Evolutionary conservation across 2,888 invertebrate genomes (phyloP).

Genomic region (Eupithecia subumbrata): DNA sequence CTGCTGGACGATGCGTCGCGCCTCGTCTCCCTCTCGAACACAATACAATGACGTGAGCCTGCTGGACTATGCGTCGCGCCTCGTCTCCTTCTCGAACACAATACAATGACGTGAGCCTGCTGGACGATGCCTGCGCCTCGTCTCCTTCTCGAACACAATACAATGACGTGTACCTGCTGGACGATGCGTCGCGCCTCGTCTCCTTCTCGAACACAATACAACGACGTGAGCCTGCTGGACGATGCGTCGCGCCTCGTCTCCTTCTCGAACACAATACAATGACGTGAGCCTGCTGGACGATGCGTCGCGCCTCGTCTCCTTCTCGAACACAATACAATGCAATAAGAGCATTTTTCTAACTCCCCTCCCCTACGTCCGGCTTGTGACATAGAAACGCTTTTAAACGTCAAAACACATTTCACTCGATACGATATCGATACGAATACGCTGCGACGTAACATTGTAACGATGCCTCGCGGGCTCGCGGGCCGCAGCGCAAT

Average conservation of each 20-base stretch:
- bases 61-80: slow-evolving; percentile 9
- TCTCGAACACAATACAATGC: slow-evolving; percentile 37
- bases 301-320: neutral
- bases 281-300: slow-evolving; percentile 17
- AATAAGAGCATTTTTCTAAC: slow-evolving; percentile 45
- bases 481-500: too few species aligned
- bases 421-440: slow-evolving; percentile 39
- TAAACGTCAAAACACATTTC: slow-evolving; percentile 56
- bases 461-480: neutral
- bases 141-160: slow-evolving; percentile 26
- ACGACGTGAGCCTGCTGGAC: slow-evolving; percentile 24
- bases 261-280: slow-evolving; percentile 34
- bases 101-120: slow-evolving; percentile 32
- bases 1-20: slow-evolving; percentile 11
- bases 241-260: neutral
- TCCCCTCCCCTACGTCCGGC: slow-evolving; percentile 35
- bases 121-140: slow-evolving; percentile 4
- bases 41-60: slow-evolving; percentile 36
- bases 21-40: slow-evolving; percentile 17
- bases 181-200: neutral
- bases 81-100: slow-evolving; percentile 23
- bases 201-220: slow-evolving; percentile 30
- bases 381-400: slow-evolving; percentile 67
- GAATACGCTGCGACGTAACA: slow-evolving; percentile 13
- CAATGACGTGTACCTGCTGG: slow-evolving; percentile 31